These are phyloP conservation scores for Drosophila suzukii DNA, from an alignment of 1,140 invertebrate species.

Conservation along the genomic window DNA sequence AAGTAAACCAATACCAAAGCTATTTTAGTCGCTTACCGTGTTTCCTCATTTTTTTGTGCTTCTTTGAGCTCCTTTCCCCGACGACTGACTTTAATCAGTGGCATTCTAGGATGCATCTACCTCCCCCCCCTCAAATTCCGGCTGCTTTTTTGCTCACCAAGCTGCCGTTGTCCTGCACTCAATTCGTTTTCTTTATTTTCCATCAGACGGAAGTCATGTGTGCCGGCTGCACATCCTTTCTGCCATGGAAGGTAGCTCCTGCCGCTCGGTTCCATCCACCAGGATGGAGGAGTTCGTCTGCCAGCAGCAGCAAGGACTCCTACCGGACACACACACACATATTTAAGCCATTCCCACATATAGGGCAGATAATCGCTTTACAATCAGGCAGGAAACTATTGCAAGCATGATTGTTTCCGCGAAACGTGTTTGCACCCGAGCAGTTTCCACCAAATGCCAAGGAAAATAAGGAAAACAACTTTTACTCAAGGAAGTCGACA, in stretches of 20 bases:
- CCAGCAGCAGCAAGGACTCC: conserved; percentile 17
- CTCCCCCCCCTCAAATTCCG: conserved; percentile 10
- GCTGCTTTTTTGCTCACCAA: conserved; percentile 8
- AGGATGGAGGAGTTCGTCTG: conserved; percentile 15
- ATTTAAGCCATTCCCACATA: conserved; percentile 59
- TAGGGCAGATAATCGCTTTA: conserved; percentile 70
- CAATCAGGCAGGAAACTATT: conserved; percentile 80
- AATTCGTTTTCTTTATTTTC: conserved; percentile 80
- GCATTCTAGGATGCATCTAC: conserved; percentile 67
- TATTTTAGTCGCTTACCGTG: conserved; percentile 74
- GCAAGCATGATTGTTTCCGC: conserved; percentile 82
- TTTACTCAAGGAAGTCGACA: conserved; percentile 9
- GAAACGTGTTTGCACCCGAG: conserved; percentile 68
- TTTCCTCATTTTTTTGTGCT: conserved; percentile 47
- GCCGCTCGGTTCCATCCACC: conserved; percentile 1
- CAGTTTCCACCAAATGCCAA: conserved; percentile 33
- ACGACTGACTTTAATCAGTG: conserved; percentile 74
- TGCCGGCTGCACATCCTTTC: conserved; percentile 73
- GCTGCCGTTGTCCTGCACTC: conserved; percentile 68
- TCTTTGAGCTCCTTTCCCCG: conserved; percentile 13
- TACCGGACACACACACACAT: conserved; percentile 53
- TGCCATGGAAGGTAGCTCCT: conserved; percentile 45
- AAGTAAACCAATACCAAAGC: conserved; percentile 68
- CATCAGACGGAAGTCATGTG: conserved; percentile 75
- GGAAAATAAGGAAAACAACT: conserved; percentile 4